These are phyloP conservation scores for Schlechtendalia chinensis DNA, from an alignment of 1,140 invertebrate genomes.

Conservation along the genomic window DNA sequence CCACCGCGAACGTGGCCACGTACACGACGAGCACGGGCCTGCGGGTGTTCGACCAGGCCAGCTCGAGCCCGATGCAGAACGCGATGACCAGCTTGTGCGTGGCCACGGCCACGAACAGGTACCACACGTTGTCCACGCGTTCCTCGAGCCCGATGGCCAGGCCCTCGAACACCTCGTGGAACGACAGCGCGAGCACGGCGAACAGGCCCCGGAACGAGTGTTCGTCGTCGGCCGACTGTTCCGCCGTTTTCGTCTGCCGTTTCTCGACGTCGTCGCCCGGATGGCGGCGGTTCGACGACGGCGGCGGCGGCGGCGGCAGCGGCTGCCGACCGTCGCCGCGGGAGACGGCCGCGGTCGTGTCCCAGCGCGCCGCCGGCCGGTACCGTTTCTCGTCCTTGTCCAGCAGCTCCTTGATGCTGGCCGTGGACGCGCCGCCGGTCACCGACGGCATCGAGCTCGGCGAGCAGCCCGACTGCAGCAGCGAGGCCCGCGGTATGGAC, in stretches of 20 bases:
- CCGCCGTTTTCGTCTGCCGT: slow-evolving; percentile 18
- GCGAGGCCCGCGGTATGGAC: slow-evolving; percentile 53
- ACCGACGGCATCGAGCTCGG: slow-evolving; percentile 24
- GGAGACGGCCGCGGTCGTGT: too few relatives aligned
- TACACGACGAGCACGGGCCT: slow-evolving; percentile 62
- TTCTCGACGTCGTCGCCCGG: slow-evolving; percentile 27
- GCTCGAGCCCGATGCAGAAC: slow-evolving; percentile 68
- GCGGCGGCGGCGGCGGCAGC: not conserved
- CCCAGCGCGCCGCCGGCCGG: not conserved
- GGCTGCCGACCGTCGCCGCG: not conserved
- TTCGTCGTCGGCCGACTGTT: slow-evolving; percentile 40
- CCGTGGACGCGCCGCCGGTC: slow-evolving; percentile 51
- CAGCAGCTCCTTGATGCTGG: slow-evolving; percentile 54
- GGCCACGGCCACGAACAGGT: slow-evolving; percentile 69
- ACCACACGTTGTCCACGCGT: slow-evolving; percentile 64
- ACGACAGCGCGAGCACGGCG: slow-evolving; percentile 73
- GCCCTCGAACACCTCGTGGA: slow-evolving; percentile 80
- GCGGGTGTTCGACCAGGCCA: slow-evolving; percentile 66
- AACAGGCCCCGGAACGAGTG: slow-evolving; percentile 64
- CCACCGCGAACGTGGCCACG: slow-evolving; percentile 64
- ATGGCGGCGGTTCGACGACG: not conserved
- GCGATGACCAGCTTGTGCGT: slow-evolving; percentile 75
- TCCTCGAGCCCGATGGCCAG: slow-evolving; percentile 75
- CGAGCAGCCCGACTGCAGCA: slow-evolving; percentile 11
- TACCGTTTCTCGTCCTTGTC: slow-evolving; percentile 47